Evolutionary conservation across 2,888 invertebrate genomes (phyloP), one percentile per base, ranked within the genome.

Genomic region (Andrena dorsata): DNA sequence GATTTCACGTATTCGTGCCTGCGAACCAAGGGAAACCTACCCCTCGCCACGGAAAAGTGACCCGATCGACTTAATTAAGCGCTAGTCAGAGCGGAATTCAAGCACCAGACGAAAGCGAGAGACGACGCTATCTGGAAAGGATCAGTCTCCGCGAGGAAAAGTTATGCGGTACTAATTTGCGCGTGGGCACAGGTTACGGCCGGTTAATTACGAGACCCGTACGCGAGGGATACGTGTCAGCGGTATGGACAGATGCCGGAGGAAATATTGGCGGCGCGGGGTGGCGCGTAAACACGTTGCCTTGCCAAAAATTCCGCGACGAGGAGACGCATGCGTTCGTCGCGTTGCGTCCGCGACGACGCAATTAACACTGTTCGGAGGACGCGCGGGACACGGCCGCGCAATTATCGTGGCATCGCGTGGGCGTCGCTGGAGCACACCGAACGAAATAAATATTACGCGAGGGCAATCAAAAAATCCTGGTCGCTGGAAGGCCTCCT

Each of bases 401-500:
- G 85, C 78, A 83, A 86, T 85, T 84, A 84, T 70, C 78, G 66
- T 70, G 76, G 82, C 78, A 72, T 76, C 74, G 86, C 82, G 83
- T 89, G 82, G 86, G 84, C 76, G 85, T 63, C 69, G 53, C 76
- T 53, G 75, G 75, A 75, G 80, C 80, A 71, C 58, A 76, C 73
- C 53, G 32, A 77, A 78, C 20, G 56, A 80, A 86, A 83, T 83
- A 85, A 85, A 89, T 80, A 70, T 84, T 80, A 80, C 76, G 75
- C 58, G 73, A 20, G 30, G 49, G 53, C 64, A 26, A 81, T 82
- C 35, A 56, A 81, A 80, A 79, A 65, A 71, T 72, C 63, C 41
- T 4, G 60, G 60, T 53, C 64, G 74, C 58, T 23, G 61, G 53
- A 28, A 28, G 80, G 90, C 90, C 93, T 92, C 90, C 93, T 93